phyloP scores from a whole-genome alignment of 2,888 invertebrate species.

The Encarsia formosa region DNA sequence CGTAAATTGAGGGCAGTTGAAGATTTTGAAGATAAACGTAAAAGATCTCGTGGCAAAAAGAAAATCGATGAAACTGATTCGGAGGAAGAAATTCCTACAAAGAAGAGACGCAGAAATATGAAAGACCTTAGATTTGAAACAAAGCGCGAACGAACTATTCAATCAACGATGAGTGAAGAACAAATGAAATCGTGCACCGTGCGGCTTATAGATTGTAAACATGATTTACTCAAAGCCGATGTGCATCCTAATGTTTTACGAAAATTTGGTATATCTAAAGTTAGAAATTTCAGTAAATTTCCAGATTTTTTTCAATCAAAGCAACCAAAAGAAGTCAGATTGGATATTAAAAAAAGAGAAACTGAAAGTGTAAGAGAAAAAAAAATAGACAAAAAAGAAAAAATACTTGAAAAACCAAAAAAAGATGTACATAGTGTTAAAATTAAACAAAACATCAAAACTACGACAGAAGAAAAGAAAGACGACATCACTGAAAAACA shows the following conservation, averaged over 20 bases:
- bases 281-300: slow-evolving; percentile 20
- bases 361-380: not conserved
- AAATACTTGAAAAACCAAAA: not conserved
- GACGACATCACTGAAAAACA: too few relatives aligned
- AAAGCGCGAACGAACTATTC: slow-evolving; percentile 6
- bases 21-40: not conserved
- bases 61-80: slow-evolving; percentile 9
- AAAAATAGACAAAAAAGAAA: slow-evolving; percentile 1
- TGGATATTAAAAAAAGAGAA: not conserved
- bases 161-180: slow-evolving; percentile 22
- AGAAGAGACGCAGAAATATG: slow-evolving; percentile 6
- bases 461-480: too few relatives aligned
- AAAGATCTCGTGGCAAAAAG: too few relatives aligned
- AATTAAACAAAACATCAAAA: too few relatives aligned
- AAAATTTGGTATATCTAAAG: slow-evolving; percentile 35
- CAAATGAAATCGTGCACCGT: slow-evolving; percentile 43
- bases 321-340: slow-evolving; percentile 1
- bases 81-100: not conserved
- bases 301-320: slow-evolving; percentile 4
- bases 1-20: too few relatives aligned
- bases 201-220: slow-evolving; percentile 39
- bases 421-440: not conserved
- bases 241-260: slow-evolving; percentile 30
- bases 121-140: slow-evolving; percentile 7
- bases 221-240: slow-evolving; percentile 34